phyloP scores from a whole-genome alignment of 2,888 invertebrate species.

The Poecilobothrus nobilitatus region DNA sequence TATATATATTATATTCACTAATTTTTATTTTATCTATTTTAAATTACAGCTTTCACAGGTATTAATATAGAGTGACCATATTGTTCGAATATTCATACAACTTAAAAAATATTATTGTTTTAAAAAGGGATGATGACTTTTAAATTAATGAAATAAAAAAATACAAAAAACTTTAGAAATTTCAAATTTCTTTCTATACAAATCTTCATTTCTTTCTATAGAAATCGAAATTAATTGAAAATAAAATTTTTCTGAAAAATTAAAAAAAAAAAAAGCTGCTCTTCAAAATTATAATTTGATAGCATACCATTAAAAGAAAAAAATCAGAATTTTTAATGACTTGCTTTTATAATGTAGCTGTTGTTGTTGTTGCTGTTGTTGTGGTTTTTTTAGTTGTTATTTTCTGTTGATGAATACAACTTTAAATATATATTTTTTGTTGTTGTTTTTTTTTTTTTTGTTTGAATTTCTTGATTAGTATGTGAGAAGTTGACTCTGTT shows the following conservation, averaged over 20 bases:
- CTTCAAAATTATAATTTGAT: neutral
- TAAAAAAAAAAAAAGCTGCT: neutral
- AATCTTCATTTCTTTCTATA: neutral
- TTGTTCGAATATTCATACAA: too few species aligned
- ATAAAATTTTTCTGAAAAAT: neutral
- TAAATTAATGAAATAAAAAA: too few species aligned
- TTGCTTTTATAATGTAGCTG: neutral
- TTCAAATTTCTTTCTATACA: neutral
- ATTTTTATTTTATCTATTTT: too few species aligned
- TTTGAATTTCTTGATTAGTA: neutral
- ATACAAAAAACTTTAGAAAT: too few species aligned
- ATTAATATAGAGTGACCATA: too few species aligned
- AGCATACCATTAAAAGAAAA: neutral
- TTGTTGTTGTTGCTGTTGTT: neutral
- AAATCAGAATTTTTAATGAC: neutral
- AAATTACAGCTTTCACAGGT: too few species aligned
- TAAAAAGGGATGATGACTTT: too few species aligned
- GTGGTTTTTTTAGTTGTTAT: too few species aligned
- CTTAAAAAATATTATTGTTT: too few species aligned
- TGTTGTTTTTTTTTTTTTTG: neutral
- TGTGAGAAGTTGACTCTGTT: constrained; percentile 9
- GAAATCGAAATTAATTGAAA: neutral
- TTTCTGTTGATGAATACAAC: neutral
- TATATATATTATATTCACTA: too few species aligned
- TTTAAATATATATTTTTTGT: neutral